Evolutionary conservation across 2,888 invertebrate genomes (phyloP).

Genomic region (Lutraria lutraria): DNA sequence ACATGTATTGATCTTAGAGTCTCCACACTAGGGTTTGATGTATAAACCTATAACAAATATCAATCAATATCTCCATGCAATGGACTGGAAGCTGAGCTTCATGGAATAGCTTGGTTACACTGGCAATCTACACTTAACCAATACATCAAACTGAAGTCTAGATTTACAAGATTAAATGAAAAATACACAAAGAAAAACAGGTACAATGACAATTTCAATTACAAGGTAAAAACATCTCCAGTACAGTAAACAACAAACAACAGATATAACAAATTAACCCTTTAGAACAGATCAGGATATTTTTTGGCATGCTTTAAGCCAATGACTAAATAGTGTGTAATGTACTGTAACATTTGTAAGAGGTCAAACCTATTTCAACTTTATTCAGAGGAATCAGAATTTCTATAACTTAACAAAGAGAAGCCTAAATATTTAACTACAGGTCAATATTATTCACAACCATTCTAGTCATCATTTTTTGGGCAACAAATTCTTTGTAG

Average conservation of each 20-base stretch:
- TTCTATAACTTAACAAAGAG: too few species aligned
- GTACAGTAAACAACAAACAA: background rate
- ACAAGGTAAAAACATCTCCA: background rate
- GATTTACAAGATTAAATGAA: background rate
- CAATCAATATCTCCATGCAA: constrained; percentile 5
- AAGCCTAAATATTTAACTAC: too few species aligned
- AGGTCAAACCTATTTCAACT: too few species aligned
- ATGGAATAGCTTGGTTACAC: background rate
- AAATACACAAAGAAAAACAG: background rate
- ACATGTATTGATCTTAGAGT: background rate
- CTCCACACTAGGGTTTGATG: background rate
- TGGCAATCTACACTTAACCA: background rate
- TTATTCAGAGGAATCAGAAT: too few species aligned
- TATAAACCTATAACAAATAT: constrained; percentile 16
- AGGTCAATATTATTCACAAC: too few species aligned
- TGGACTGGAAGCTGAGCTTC: background rate
- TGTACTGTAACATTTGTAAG: background rate
- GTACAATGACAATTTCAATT: background rate
- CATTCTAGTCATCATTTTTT: too few species aligned
- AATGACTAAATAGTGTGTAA: background rate
- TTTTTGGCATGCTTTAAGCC: background rate
- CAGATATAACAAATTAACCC: background rate
- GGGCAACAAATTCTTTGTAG: too few species aligned
- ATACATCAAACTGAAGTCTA: constrained; percentile 12
- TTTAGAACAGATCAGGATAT: background rate